Evolutionary conservation across 2,888 invertebrate genomes (phyloP), one percentile per base, ranked within the genome.

Genomic region (Macrosiphum euphorbiae): DNA sequence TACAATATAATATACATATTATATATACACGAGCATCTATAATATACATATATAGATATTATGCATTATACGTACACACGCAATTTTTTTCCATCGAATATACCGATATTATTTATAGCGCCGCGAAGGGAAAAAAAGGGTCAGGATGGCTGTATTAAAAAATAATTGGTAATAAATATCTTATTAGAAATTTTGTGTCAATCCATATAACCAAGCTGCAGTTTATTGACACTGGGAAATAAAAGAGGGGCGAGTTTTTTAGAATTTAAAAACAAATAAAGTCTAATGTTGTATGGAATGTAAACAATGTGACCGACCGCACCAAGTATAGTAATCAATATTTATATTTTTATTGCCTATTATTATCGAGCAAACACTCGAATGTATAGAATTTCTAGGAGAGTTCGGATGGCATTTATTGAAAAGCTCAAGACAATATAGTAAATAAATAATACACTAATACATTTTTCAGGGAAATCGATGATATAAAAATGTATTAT

Each of bases 161-260:
- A 92, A 92, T 92, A 92, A 92, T 92, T 92, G 92, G 87, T 88
- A 87, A 92, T 92, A 92, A 92, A 92, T 92, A 92, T 67, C 67
- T 88, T 88, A 92, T 67, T 92, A 92, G 92, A 92, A 92, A 92
- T 61, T 41, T 67, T 88, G 88, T 67, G 67, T 88, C 92, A 67
- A 92, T 88, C 67, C 88, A 28, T 55, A 26, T 58, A 55, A 58
- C 87, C 67, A 50, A 41, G 50, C 35, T 78, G 52, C 13, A 41
- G 92, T 92, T 92, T 92, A 92, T 92, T 67, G 88, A 55, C 78
- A 44, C 28, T n/a, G 67, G 35, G 28, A 78, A 92, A 78, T 61
- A 92, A 88, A 58, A 58, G 88, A 88, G 13, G 88, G 67, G 41
- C n/a, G 92, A 44, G 78, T 92, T 78, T 78, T 78, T 78, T 78